phyloP scores from a whole-genome alignment of 2,797 vertebrate species.

The Anableps anableps region DNA sequence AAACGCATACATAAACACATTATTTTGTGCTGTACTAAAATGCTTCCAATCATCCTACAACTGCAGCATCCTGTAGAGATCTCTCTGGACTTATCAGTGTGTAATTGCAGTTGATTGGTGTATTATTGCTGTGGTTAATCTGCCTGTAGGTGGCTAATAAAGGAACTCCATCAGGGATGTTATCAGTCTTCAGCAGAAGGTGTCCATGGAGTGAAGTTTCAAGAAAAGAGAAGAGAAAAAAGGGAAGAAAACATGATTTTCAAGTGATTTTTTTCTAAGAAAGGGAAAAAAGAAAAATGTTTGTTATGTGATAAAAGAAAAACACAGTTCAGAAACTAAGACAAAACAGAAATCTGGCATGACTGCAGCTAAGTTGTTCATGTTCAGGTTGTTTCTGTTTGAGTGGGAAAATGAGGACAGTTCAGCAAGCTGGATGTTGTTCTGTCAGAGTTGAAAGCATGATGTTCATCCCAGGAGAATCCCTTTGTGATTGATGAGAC shows the following conservation, averaged over 20 bases:
- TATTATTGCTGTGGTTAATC: constrained; percentile 76
- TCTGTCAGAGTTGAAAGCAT: constrained; percentile 55
- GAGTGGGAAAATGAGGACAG: constrained; percentile 35
- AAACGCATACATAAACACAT: constrained; percentile 52
- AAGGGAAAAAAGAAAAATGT: constrained; percentile 29
- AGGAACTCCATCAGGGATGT: constrained; percentile 72
- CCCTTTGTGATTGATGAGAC: constrained; percentile 70
- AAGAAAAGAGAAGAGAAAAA: constrained; percentile 31
- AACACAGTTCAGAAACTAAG: constrained; percentile 18
- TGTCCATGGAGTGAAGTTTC: constrained; percentile 53
- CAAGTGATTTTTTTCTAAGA: constrained; percentile 8
- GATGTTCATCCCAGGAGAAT: constrained; percentile 45
- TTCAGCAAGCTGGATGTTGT: constrained; percentile 56
- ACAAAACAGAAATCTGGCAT: neutral
- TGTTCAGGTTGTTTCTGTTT: constrained; percentile 14
- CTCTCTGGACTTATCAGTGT: constrained; percentile 70
- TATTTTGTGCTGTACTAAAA: constrained; percentile 57
- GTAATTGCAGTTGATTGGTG: constrained; percentile 80
- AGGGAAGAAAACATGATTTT: constrained; percentile 9
- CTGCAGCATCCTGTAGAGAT: constrained; percentile 51
- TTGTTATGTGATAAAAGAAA: constrained; percentile 39
- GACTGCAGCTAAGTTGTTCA: constrained; percentile 18
- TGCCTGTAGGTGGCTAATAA: constrained; percentile 79
- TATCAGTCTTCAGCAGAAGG: constrained; percentile 73
- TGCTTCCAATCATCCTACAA: constrained; percentile 43